Percentiles rank a stretch among this genome's conserved stretches.
Conservation (phyloP, 1,140 invertebrate genomes). For the Campoletis sonorensis region DNA sequence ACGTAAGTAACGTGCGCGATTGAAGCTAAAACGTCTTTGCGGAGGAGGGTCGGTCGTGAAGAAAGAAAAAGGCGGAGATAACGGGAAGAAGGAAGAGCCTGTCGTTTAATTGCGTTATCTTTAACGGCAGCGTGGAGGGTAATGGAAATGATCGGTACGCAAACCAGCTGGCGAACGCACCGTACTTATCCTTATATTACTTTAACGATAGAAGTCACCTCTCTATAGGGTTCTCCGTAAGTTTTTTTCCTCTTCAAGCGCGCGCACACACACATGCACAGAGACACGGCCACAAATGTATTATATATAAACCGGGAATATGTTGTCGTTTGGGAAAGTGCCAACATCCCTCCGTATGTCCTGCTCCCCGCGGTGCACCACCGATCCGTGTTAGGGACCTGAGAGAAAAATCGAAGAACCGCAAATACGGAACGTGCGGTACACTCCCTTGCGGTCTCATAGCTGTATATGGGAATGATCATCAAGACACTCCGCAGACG, state of each 20-base stretch:
- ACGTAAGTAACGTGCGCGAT: conserved; percentile 22
- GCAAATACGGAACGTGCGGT: conserved; percentile 21
- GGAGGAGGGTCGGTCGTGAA: not conserved
- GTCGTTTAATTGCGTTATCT: conserved; percentile 71
- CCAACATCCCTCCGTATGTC: conserved; percentile 9
- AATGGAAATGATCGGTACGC: conserved; percentile 58
- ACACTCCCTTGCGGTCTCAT: not conserved
- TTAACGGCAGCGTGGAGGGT: conserved; percentile 52
- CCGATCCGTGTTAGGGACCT: conserved; percentile 3
- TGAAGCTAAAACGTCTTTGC: conserved; percentile 55
- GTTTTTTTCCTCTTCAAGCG: not conserved
- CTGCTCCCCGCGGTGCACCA: not conserved
- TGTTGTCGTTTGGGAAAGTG: conserved; percentile 41
- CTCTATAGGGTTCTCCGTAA: not conserved
- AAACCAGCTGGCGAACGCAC: conserved; percentile 27
- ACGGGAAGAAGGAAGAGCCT: conserved; percentile 33
- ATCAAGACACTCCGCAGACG: not conserved
- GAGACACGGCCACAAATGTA: not conserved
- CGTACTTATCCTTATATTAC: not conserved
- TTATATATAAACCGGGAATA: not conserved
- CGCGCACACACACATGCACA: not conserved
- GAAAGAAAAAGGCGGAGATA: conserved; percentile 31
- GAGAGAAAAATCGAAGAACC: conserved; percentile 40
- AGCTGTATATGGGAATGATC: conserved; percentile 11
- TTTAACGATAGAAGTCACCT: not conserved